Percentiles rank a stretch among this genome's conserved stretches.
Evolutionary conservation across 2,113 vertebrate species (phyloP).

Genomic region (Chroicocephalus ridibundus): DNA sequence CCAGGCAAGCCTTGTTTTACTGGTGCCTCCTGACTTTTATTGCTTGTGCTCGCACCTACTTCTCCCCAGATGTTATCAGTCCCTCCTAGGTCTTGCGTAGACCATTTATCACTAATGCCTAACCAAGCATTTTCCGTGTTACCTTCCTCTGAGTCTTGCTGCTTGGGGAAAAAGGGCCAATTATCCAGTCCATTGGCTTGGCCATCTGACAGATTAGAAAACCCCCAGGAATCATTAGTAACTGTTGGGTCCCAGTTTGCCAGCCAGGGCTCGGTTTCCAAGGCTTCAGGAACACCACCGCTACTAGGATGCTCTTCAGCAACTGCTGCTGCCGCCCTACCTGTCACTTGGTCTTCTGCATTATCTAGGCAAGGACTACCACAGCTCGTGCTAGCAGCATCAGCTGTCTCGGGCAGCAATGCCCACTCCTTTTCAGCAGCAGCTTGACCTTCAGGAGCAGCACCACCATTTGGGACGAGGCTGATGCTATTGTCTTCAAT

Average conservation of each 20-base stretch:
- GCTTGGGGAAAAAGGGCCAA: slow-evolving; percentile 69
- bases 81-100: slow-evolving; percentile 60
- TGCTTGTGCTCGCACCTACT: slow-evolving; percentile 5
- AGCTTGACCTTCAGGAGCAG: slow-evolving; percentile 10
- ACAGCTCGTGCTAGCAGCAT: background rate
- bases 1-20: slow-evolving; percentile 5
- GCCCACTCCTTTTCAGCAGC: background rate
- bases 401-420: background rate
- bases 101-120: slow-evolving; percentile 68
- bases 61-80: slow-evolving; percentile 53
- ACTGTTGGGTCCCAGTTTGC: slow-evolving; percentile 69
- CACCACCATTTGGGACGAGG: background rate
- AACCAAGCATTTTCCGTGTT: slow-evolving; percentile 60
- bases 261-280: slow-evolving; percentile 70
- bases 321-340: background rate
- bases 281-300: slow-evolving; percentile 32
- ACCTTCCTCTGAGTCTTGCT: slow-evolving; percentile 50
- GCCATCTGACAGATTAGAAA: slow-evolving; percentile 56
- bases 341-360: slow-evolving; percentile 27
- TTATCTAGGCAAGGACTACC: slow-evolving; percentile 5
- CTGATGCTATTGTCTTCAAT: background rate
- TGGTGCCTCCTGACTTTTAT: slow-evolving; percentile 47
- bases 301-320: background rate
- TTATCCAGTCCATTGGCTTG: slow-evolving; percentile 66
- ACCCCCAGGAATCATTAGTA: slow-evolving; percentile 60